Evolutionary conservation across 1,140 invertebrate species (phyloP), one percentile per base, ranked within the genome.

Genomic region (Listronotus oregonensis): DNA sequence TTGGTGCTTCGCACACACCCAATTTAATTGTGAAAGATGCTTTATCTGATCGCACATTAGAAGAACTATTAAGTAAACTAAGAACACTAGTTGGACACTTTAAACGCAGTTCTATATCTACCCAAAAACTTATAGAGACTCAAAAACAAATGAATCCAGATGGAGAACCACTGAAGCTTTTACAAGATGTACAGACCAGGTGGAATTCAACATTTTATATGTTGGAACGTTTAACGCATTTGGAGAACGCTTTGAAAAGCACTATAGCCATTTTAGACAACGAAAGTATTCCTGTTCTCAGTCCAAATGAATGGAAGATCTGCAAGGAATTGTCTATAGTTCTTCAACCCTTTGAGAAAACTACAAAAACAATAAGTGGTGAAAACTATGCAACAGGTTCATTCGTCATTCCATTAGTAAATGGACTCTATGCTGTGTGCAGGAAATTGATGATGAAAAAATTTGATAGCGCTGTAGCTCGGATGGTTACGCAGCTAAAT

Each of bases 121-220:
- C 59, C 21, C 46, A 15, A 10, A 62, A 62, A 17, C 27, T 62
- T 14, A 32, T 4, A 44, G 11, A 47, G 14, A 60, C 6, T 64
- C 67, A 12, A 67, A 75, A 64, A 34, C 64, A 27, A 27, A 3
- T 27, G 1, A 27, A 27, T 62, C 75, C 60, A 60, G 52, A 68
- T 12, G 8, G 67, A 3, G 39, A 51, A 0, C 17, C 37, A 8
- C 37, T 71, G 8, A 73, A 71, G 51, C 15, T 74, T 15, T 71
- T 71, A 37, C 69, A 71, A 52, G 71, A 74, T 44, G 64, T 69
- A 0, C 10, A 43, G 0, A 73, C 71, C 1, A 27, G 69, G 11
- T 74, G 73, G 73, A 75, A 72, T 54, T 72, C 70, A 1, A 70
- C 70, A 0, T 70, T 61, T 21, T 62, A 66, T 11, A 75, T 75